Base-by-base conservation (phyloP, 2,888 invertebrate species). In the Orthosia incerta region DNA sequence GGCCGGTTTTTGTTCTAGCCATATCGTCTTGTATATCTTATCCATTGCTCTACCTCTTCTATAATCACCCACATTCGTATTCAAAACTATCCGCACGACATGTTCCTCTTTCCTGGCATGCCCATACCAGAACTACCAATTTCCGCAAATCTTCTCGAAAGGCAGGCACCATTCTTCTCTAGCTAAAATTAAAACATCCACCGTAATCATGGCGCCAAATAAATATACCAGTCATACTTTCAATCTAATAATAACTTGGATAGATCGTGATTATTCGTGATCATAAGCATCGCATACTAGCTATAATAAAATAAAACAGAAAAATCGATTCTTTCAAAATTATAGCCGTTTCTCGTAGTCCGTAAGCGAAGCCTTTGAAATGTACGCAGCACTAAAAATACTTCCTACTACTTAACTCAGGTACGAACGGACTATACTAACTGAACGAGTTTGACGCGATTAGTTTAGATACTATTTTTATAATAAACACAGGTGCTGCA, bases 321-420 rank as follows among this genome's bases (percentile, higher is more conserved):
- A 73, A 67, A 73, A 67, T 55, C 1, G 18, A 67, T 60, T 82
- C 63, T 16, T 76, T 80, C 53, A 61, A 76, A 82, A 84, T 63
- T 69, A 63, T 51, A 71, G 60, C 23, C 70, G 51, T 76, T 77
- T 70, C 73, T 59, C 51, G 60, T 62, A 57, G 77, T 80, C 80
- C 68, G 77, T 70, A 31, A 71, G 69, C 64, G 90, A 91, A 92
- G 88, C 92, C 92, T 84, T 87, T 84, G 82, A 86, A 89, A 87
- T 88, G 86, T 77, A 67, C 51, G 67, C 76, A 74, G 77, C 72
- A 87, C 84, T 90, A 88, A 87, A 88, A 87, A 88, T 89, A 88
- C 80, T 87, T 83, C 85, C 81, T 83, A 71, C 74, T 65, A 60
- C 45, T 45, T 60, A 45, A 69, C 64, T 80, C 64, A 60, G 48